Evolutionary conservation across 2,797 vertebrate genomes (phyloP), one percentile per base, ranked within the genome.

Genomic region (Cetoscarus ocellatus): DNA sequence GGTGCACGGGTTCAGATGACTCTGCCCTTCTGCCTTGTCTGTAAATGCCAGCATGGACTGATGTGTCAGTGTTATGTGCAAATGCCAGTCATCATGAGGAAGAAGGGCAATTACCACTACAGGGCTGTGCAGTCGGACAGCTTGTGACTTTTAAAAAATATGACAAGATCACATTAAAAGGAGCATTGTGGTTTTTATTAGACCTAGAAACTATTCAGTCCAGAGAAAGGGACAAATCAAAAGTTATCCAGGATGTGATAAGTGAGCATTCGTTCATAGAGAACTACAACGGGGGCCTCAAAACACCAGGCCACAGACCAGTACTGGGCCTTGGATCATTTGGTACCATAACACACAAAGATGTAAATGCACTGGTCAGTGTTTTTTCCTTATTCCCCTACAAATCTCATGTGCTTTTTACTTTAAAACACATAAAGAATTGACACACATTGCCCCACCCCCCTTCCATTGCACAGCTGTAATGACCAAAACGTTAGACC

Each of bases 11-110:
- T 65, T 77, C 82, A 74, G 47, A 58, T 73, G 82, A 82, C 72
- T 9, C 70, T 87, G 86, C 74, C 79, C 87, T 77, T 88, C 79
- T 80, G 71, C 80, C 70, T 82, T 75, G 65, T 78, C 67, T 14
- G 75, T 73, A 92, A 91, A 93, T 91, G 90, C 84, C 92, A 92
- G 70, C 85, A 76, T 90, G 86, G 82, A 86, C 83, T 83, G 88
- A 77, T 73, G 80, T 91, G 89, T 91, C 84, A 88, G 67, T 75
- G 48, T 68, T 79, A 67, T 85, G 83, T 82, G 87, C 66, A 90
- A 92, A 94, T 88, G 89, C 77, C 88, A 90, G 73, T 88, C 82
- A 79, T 67, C 77, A 85, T 83, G 76, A 78, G 64, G 48, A 63
- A 82, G 76, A 82, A 83, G 75, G 82, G 79, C 76, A 91, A 82